A percentile compares a stretch with the other conserved stretches of the same genome.
Evolutionary conservation across 92 coral and sea anemone genomes (phyloP).

Genomic region (Desmophyllum pertusum): DNA sequence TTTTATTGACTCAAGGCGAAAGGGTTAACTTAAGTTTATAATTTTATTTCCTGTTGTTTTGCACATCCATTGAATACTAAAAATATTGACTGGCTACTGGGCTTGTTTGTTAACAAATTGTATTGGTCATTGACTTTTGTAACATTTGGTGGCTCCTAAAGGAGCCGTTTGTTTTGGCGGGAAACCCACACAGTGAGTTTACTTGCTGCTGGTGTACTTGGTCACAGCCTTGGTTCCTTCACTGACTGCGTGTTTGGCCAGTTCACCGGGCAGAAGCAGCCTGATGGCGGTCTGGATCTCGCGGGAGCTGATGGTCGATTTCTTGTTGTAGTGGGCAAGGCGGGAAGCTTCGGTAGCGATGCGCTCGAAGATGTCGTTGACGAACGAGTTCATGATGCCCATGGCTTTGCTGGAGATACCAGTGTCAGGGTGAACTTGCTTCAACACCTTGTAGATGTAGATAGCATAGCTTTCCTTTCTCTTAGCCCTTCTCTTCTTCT

Average conservation of each 20-base stretch:
- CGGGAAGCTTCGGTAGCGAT: constrained; percentile 84
- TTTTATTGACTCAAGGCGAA: too few species aligned
- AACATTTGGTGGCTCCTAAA: constrained; percentile 79
- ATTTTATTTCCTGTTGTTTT: too few species aligned
- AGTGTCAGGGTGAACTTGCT: constrained; percentile 77
- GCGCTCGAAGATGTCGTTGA: constrained; percentile 76
- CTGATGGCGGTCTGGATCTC: constrained; percentile 79
- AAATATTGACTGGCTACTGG: too few species aligned
- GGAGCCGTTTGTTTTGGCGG: constrained; percentile 75
- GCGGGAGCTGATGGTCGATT: constrained; percentile 84
- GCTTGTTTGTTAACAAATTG: not conserved
- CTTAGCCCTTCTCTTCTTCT: constrained; percentile 37
- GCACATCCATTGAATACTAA: too few species aligned
- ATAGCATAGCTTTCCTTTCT: constrained; percentile 26
- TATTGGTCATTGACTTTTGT: not conserved
- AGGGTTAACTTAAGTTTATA: too few species aligned
- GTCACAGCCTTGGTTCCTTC: constrained; percentile 85
- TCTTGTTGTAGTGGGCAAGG: constrained; percentile 84
- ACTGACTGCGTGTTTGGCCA: constrained; percentile 90
- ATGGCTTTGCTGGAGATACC: constrained; percentile 89
- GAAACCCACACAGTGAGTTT: constrained; percentile 51
- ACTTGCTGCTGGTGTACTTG: constrained; percentile 95
- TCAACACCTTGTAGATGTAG: constrained; percentile 45
- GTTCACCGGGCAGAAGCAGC: constrained; percentile 80
- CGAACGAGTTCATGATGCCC: constrained; percentile 85